phyloP scores from a whole-genome alignment of 2,113 vertebrate species.

The Lampris megalopsis region DNA sequence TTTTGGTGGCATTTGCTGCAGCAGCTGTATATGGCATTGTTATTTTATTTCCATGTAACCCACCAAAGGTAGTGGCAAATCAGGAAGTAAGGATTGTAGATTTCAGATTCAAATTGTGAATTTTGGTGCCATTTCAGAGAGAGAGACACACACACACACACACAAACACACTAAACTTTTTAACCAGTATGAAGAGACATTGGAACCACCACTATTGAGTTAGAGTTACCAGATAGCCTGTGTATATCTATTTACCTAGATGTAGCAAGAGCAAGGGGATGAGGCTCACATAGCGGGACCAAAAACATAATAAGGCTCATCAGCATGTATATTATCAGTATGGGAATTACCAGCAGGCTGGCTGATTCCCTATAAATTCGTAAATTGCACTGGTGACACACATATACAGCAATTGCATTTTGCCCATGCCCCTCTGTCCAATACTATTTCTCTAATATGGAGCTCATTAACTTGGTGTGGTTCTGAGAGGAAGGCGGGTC shows the following conservation, averaged over 20 bases:
- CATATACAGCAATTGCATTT: background rate
- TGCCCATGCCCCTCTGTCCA: background rate
- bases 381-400: slow-evolving; percentile 32
- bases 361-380: slow-evolving; percentile 17
- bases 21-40: too few species aligned
- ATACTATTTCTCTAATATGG: slow-evolving; percentile 25
- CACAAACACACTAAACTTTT: background rate
- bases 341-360: slow-evolving; percentile 11
- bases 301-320: slow-evolving; percentile 32
- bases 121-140: too few species aligned
- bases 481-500: slow-evolving; percentile 29
- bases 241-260: slow-evolving; percentile 44
- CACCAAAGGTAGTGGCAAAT: too few species aligned
- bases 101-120: too few species aligned
- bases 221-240: background rate
- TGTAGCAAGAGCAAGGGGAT: slow-evolving; percentile 3
- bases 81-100: too few species aligned
- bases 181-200: background rate
- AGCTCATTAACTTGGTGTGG: slow-evolving; percentile 39
- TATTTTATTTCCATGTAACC: too few species aligned
- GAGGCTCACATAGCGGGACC: slow-evolving; percentile 7
- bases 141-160: background rate
- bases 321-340: slow-evolving; percentile 27
- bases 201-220: slow-evolving; percentile 43
- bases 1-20: too few species aligned